Percentiles rank a stretch among this genome's conserved stretches.
phyloP scores from a whole-genome alignment of 2,888 invertebrate species.

The Spisula subtruncata region DNA sequence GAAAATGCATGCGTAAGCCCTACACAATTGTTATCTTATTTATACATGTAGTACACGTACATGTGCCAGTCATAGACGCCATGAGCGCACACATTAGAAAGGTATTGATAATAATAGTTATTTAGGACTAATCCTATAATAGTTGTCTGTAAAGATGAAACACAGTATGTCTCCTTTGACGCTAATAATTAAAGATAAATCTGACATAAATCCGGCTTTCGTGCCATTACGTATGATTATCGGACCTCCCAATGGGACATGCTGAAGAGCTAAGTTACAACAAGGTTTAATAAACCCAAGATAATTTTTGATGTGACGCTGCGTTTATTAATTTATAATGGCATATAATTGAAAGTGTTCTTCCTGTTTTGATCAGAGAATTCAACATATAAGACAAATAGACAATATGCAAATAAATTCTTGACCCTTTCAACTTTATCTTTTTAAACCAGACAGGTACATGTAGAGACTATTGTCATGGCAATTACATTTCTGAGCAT shows the following conservation, averaged over 20 bases:
- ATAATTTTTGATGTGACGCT: background rate
- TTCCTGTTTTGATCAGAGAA: no score
- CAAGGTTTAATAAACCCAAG: background rate
- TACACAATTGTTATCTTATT: no score
- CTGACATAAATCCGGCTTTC: background rate
- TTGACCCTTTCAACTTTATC: no score
- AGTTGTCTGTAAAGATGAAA: background rate
- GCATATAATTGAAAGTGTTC: background rate
- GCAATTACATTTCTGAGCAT: no score
- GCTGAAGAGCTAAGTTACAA: background rate
- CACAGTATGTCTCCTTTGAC: background rate
- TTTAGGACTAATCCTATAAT: background rate
- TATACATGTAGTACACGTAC: no score
- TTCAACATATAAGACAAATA: no score
- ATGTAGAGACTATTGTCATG: no score
- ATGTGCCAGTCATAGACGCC: no score
- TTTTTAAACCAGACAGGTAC: no score
- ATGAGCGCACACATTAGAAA: no score
- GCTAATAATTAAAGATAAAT: background rate
- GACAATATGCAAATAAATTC: no score
- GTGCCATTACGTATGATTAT: background rate
- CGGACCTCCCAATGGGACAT: background rate
- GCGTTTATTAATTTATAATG: conserved; percentile 1
- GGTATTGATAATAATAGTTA: background rate
- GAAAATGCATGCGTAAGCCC: no score